phyloP scores from a whole-genome alignment of 2,797 vertebrate species.

The Acanthiza pusilla region DNA sequence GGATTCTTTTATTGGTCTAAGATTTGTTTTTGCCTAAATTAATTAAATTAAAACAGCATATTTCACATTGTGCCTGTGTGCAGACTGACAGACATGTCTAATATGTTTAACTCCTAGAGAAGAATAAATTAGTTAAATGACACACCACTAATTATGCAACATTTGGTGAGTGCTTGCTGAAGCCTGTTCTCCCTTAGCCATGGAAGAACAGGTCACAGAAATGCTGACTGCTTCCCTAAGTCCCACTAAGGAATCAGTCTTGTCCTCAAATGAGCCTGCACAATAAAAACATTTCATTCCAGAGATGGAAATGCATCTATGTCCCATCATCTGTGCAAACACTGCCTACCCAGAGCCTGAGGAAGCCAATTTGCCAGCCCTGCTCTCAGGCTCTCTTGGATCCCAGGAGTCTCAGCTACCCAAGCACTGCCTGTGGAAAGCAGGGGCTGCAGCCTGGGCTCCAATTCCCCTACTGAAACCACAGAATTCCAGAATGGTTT shows the following conservation, averaged over 20 bases:
- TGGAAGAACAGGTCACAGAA: slow-evolving; percentile 13
- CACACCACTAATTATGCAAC: neutral
- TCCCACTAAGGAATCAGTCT: neutral
- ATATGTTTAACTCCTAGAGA: neutral
- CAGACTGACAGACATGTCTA: neutral
- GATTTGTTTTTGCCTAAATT: neutral
- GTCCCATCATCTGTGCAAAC: neutral
- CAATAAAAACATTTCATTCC: neutral
- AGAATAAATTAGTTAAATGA: neutral
- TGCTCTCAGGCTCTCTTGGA: neutral
- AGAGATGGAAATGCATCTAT: neutral
- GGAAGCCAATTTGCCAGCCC: neutral
- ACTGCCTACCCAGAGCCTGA: neutral
- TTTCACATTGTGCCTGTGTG: neutral
- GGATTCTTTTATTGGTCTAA: neutral
- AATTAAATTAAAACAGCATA: neutral
- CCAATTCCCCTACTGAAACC: accelerated
- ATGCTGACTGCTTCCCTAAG: neutral
- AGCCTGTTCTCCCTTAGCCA: neutral
- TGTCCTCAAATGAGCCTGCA: neutral
- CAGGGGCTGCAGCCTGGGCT: neutral
- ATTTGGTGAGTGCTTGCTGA: neutral
- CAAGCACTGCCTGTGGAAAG: neutral
- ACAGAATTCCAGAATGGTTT: neutral
- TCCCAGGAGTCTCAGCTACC: neutral